Evolutionary conservation across 2,113 vertebrate genomes (phyloP).

Genomic region (Cichladusa arquata): DNA sequence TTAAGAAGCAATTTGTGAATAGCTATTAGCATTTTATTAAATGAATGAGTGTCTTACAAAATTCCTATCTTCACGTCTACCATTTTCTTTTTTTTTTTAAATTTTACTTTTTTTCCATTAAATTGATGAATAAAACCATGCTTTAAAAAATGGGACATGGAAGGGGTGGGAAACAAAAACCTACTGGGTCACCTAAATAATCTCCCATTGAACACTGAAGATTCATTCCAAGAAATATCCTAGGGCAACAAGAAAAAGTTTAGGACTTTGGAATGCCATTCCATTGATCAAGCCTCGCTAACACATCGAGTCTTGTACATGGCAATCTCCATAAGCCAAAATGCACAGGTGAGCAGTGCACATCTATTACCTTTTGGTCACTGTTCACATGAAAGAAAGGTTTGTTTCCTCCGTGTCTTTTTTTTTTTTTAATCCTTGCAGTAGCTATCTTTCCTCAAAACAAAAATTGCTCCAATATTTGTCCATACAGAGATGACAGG

Average conservation of each 20-base stretch:
- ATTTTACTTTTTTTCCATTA: neutral
- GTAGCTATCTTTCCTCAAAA: neutral
- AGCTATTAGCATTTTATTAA: neutral
- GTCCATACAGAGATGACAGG: fast-evolving
- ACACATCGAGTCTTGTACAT: neutral
- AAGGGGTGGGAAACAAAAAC: neutral
- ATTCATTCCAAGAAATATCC: neutral
- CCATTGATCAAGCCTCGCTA: neutral
- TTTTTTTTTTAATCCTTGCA: neutral
- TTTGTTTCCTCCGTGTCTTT: neutral
- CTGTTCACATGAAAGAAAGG: neutral
- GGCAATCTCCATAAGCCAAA: neutral
- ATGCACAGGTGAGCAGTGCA: neutral
- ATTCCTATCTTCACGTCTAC: neutral
- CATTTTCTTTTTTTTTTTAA: fast-evolving
- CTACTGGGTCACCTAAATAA: neutral
- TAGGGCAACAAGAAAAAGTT: neutral
- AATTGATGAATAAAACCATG: neutral
- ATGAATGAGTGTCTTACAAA: neutral
- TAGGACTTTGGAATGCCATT: neutral
- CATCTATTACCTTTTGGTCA: neutral
- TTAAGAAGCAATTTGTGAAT: neutral
- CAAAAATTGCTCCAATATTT: neutral
- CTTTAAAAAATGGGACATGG: fast-evolving
- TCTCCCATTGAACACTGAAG: neutral